These are phyloP conservation scores for Rhadina sibilatrix DNA, from an alignment of 2,113 vertebrate species.

Conservation along the genomic window DNA sequence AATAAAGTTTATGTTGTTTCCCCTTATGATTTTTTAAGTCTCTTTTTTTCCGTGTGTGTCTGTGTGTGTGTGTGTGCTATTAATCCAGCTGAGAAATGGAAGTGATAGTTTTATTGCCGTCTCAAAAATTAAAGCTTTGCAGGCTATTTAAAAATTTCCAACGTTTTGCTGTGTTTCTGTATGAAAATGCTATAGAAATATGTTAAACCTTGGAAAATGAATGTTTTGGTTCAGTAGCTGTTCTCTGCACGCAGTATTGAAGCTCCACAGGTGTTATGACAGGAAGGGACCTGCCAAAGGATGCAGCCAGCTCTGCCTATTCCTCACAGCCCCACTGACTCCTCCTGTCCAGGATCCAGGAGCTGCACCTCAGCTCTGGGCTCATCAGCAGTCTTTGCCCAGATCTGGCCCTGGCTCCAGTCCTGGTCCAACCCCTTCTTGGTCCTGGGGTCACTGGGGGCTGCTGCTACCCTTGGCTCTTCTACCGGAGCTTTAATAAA, in stretches of 20 bases:
- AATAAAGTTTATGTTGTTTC: not conserved
- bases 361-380: not conserved
- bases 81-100: not conserved
- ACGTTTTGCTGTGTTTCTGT: not conserved
- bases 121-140: not conserved
- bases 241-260: not conserved
- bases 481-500: not conserved
- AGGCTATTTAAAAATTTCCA: not conserved
- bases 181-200: not conserved
- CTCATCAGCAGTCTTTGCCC: not conserved
- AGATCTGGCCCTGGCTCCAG: not conserved
- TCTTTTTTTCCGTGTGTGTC: too few relatives aligned
- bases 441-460: not conserved
- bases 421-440: accelerated
- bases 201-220: not conserved
- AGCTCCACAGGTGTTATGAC: not conserved
- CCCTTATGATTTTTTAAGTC: not conserved
- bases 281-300: accelerated
- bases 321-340: accelerated
- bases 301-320: not conserved
- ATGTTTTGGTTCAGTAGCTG: accelerated
- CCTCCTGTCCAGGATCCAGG: not conserved
- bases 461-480: not conserved
- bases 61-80: not conserved
- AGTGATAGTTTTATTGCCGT: not conserved